A percentile compares a stretch with the other conserved stretches of the same genome.
phyloP scores from a whole-genome alignment of 1,140 invertebrate genomes.

The Elymnias hypermnestra region DNA sequence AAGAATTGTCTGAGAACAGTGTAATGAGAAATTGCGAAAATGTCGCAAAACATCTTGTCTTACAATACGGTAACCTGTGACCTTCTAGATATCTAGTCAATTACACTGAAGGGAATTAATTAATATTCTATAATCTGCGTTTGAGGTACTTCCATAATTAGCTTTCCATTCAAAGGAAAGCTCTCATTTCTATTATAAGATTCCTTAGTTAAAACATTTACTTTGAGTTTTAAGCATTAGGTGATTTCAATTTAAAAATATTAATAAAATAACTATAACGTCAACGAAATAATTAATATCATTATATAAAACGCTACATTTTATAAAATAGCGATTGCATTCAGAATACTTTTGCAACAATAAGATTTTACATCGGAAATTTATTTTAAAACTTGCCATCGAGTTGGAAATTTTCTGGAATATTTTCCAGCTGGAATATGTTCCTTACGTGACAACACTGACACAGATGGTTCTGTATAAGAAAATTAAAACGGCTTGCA shows the following conservation, averaged over 20 bases:
- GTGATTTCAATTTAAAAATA: no score
- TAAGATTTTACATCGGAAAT: slow-evolving; percentile 6
- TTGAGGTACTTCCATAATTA: background rate
- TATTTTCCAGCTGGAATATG: slow-evolving; percentile 1
- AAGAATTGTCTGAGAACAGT: slow-evolving; percentile 22
- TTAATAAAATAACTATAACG: background rate
- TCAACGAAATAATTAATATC: no score
- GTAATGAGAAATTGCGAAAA: slow-evolving; percentile 32
- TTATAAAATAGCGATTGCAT: no score
- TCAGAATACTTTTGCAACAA: no score
- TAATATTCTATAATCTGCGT: slow-evolving; percentile 7
- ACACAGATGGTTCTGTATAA: slow-evolving; percentile 8
- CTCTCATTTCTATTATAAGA: slow-evolving; percentile 35
- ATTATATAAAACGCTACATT: no score
- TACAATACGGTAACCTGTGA: slow-evolving; percentile 17
- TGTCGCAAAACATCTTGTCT: slow-evolving; percentile 21
- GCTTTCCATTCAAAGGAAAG: background rate
- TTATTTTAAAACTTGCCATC: slow-evolving; percentile 7
- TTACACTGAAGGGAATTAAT: slow-evolving; percentile 7
- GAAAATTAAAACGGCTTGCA: slow-evolving; percentile 12
- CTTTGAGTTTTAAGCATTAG: no score
- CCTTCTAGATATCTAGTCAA: slow-evolving; percentile 22
- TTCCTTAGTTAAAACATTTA: slow-evolving; percentile 24
- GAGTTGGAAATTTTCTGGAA: slow-evolving; percentile 1
- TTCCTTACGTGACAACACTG: slow-evolving; percentile 14